Percentiles rank a stretch among this genome's conserved stretches.
These are phyloP conservation scores for Mesorhabditis spiculigera DNA, from an alignment of 2,888 invertebrate genomes.

Conservation along the genomic window DNA sequence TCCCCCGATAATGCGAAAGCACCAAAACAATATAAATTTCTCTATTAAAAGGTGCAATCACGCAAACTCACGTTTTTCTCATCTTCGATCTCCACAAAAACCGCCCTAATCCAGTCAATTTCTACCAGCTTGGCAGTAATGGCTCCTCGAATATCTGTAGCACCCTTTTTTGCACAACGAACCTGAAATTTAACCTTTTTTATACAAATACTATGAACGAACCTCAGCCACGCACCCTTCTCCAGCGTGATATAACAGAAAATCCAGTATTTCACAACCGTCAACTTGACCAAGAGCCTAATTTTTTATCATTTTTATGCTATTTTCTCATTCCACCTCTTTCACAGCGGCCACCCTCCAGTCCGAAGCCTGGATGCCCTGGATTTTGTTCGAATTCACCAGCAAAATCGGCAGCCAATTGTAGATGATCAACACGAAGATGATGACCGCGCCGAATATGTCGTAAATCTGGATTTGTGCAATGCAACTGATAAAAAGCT, in stretches of 20 bases:
- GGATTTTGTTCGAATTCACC: constrained; percentile 11
- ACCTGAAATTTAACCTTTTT: background rate
- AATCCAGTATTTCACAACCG: background rate
- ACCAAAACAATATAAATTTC: too few relatives aligned
- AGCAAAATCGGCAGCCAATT: constrained; percentile 25
- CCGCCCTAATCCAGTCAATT: too few relatives aligned
- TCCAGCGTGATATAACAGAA: background rate
- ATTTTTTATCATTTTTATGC: background rate
- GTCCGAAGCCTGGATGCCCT: constrained; percentile 9
- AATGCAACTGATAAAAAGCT: background rate
- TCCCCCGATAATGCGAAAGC: too few relatives aligned
- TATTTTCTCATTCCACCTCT: background rate
- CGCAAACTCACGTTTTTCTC: too few relatives aligned
- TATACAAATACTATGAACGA: background rate
- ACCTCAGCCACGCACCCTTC: background rate
- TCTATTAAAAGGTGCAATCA: too few relatives aligned
- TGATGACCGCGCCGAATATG: constrained; percentile 25
- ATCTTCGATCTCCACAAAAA: too few relatives aligned
- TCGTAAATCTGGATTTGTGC: constrained; percentile 21
- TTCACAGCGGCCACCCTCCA: background rate
- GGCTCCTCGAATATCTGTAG: background rate
- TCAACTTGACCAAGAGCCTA: background rate
- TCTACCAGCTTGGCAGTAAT: too few relatives aligned
- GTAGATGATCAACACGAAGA: constrained; percentile 19
- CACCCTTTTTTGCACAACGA: background rate